Percentiles rank a stretch among this genome's conserved stretches.
Evolutionary conservation across 2,888 invertebrate genomes (phyloP).

Genomic region (Adelognathus sp.): DNA sequence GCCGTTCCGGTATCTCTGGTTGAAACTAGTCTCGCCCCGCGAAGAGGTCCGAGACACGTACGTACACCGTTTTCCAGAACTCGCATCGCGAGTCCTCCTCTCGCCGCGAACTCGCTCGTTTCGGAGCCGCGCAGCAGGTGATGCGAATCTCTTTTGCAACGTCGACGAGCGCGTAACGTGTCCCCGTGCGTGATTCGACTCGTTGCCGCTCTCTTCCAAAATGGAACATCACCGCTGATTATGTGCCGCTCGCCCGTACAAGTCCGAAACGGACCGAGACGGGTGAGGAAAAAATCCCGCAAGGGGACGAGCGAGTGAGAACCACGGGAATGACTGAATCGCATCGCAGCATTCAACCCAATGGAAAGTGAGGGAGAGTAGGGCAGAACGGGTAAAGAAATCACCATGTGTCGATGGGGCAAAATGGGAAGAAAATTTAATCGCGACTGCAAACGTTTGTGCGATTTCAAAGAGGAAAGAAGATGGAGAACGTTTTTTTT

Average conservation of each 20-base stretch:
- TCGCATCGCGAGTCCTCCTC: not conserved
- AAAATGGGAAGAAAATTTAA: no score
- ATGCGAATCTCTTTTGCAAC: constrained; percentile 17
- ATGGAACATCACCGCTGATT: no score
- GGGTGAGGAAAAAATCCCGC: not conserved
- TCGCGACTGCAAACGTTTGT: no score
- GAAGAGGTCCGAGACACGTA: not conserved
- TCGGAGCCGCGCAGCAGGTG: constrained; percentile 21
- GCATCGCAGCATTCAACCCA: not conserved
- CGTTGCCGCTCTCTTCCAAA: no score
- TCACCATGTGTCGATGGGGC: no score
- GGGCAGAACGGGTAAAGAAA: not conserved
- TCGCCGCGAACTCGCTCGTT: not conserved
- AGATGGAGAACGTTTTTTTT: no score
- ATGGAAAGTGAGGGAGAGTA: not conserved
- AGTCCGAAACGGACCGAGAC: not conserved
- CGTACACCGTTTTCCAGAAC: not conserved
- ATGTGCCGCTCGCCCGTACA: not conserved
- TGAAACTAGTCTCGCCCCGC: not conserved
- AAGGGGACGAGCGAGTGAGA: not conserved
- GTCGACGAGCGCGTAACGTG: not conserved
- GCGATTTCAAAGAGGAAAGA: no score
- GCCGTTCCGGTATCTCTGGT: not conserved
- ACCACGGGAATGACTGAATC: constrained; percentile 4
- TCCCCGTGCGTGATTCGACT: not conserved